These are phyloP conservation scores for Ophion costatus DNA, from an alignment of 2,888 invertebrate genomes.

Conservation along the genomic window DNA sequence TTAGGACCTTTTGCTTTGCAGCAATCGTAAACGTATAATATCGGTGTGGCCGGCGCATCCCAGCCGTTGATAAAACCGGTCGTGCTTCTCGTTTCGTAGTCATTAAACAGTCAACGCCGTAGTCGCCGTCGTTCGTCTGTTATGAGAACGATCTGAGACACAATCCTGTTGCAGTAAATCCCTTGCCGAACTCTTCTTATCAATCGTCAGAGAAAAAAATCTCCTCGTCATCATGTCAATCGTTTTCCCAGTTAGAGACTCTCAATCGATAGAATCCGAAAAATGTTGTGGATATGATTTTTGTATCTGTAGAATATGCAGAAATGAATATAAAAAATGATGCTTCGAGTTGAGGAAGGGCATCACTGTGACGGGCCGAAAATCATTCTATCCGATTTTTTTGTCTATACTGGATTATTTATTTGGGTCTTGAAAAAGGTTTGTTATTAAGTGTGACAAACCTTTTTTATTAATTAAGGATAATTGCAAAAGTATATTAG, in stretches of 20 bases:
- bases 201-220: background rate
- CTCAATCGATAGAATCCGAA: background rate
- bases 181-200: slow-evolving; percentile 14
- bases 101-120: slow-evolving; percentile 64
- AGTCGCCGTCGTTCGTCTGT: slow-evolving; percentile 49
- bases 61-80: slow-evolving; percentile 63
- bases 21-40: slow-evolving; percentile 14
- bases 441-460: no score
- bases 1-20: slow-evolving; percentile 12
- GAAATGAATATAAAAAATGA: no score
- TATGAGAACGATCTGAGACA: slow-evolving; percentile 5
- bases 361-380: no score
- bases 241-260: background rate
- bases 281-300: background rate
- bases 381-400: no score
- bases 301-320: no score
- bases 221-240: background rate
- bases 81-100: slow-evolving; percentile 65
- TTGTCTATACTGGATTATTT: no score
- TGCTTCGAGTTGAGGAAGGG: no score
- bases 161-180: slow-evolving; percentile 35
- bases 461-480: no score
- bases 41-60: slow-evolving; percentile 40
- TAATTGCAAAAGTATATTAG: no score
- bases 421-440: no score